Percentiles rank a stretch among this genome's conserved stretches.
Conservation (phyloP, 1,140 invertebrate species). For the Tetranychus urticae region DNA sequence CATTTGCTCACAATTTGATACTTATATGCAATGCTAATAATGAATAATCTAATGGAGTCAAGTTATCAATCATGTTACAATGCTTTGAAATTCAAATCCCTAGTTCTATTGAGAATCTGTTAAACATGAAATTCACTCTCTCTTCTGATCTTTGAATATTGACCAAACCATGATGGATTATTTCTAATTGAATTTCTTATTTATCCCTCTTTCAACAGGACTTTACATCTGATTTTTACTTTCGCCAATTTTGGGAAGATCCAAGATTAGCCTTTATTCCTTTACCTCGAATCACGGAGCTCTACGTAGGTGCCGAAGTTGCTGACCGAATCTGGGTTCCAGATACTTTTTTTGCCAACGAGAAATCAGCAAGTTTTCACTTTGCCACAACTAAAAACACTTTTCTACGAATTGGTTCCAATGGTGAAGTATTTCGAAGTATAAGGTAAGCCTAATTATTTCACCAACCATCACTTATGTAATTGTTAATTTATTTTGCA, state of each 20-base stretch:
- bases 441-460: constrained; percentile 38
- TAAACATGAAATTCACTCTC: too few species aligned
- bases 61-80: too few species aligned
- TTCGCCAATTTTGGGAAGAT: constrained; percentile 94
- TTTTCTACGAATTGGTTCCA: constrained; percentile 82
- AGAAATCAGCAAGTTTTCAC: constrained; percentile 86
- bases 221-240: constrained; percentile 96
- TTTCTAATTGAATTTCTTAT: background rate
- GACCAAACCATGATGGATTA: background rate
- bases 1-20: too few species aligned
- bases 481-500: background rate
- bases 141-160: too few species aligned
- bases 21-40: too few species aligned
- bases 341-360: constrained; percentile 90
- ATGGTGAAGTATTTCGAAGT: constrained; percentile 76
- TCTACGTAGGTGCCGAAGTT: constrained; percentile 13
- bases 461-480: too few species aligned
- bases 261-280: constrained; percentile 23
- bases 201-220: constrained; percentile 34
- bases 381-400: constrained; percentile 89
- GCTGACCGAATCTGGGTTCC: constrained; percentile 29
- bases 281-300: constrained; percentile 7
- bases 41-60: too few species aligned
- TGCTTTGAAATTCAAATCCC: too few species aligned
- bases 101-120: too few species aligned